phyloP scores from a whole-genome alignment of 2,797 vertebrate genomes.

The Hoplostethus mediterraneus region DNA sequence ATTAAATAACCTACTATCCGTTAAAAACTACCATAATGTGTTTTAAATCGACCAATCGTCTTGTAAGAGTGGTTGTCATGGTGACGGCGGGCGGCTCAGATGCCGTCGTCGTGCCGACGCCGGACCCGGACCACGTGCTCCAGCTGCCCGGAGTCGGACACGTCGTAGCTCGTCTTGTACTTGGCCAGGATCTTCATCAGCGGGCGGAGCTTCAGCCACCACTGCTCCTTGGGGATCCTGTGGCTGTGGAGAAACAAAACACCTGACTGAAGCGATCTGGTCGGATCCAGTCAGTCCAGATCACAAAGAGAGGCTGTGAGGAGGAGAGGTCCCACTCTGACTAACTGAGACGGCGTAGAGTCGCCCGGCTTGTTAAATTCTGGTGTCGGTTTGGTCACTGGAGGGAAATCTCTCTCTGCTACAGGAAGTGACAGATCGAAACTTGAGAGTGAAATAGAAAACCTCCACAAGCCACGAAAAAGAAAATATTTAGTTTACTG shows the following conservation, averaged over 20 bases:
- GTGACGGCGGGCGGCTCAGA: conserved; percentile 31
- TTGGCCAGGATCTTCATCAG: conserved; percentile 93
- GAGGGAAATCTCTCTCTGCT: too few species aligned
- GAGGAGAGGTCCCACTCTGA: too few species aligned
- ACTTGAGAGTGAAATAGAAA: too few species aligned
- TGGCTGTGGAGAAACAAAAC: conserved; percentile 80
- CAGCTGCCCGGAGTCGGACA: conserved; percentile 90
- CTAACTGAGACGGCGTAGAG: too few species aligned
- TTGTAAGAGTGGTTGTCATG: not conserved
- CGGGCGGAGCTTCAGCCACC: conserved; percentile 95
- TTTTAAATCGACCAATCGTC: not conserved
- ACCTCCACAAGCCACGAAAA: too few species aligned
- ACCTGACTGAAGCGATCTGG: too few species aligned
- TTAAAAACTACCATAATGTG: not conserved
- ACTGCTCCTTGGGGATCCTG: conserved; percentile 94
- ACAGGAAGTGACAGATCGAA: too few species aligned
- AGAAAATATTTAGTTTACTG: too few species aligned
- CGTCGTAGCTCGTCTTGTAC: conserved; percentile 91
- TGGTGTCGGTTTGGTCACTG: too few species aligned
- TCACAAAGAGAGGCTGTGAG: too few species aligned
- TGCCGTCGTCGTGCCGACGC: conserved; percentile 78
- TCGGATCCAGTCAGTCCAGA: too few species aligned
- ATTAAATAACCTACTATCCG: not conserved
- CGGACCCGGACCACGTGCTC: conserved; percentile 86
- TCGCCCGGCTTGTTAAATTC: too few species aligned